Conservation (phyloP, 2,888 invertebrate species). For the Oxytorus armatus region DNA sequence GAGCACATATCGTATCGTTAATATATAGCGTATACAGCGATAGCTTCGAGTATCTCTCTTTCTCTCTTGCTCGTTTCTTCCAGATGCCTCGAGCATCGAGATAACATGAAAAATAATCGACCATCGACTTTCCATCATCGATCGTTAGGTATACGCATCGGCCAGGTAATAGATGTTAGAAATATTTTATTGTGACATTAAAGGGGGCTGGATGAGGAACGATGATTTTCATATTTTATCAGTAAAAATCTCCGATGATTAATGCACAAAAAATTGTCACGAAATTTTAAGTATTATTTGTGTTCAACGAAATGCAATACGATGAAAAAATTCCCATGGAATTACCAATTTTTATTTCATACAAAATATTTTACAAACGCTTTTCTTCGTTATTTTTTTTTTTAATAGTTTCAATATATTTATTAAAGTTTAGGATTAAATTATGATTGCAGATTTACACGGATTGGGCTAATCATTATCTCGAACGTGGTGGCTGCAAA, state of each 20-base stretch:
- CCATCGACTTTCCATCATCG: constrained; percentile 55
- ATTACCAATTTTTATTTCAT: too few species aligned
- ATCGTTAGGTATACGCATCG: constrained; percentile 19
- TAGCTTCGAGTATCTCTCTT: constrained; percentile 37
- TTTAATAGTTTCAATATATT: constrained; percentile 10
- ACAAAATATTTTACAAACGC: too few species aligned
- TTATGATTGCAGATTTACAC: constrained; percentile 93
- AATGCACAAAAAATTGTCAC: background rate
- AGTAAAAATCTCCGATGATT: background rate
- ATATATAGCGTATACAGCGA: constrained; percentile 19
- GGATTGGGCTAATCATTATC: constrained; percentile 99
- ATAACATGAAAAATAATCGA: constrained; percentile 51
- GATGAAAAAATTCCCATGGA: too few species aligned
- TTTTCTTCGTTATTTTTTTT: too few species aligned
- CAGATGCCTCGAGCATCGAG: constrained; percentile 41
- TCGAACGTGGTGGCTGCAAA: constrained; percentile 95
- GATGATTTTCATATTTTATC: constrained; percentile 9
- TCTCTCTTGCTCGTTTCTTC: too few species aligned
- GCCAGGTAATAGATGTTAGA: background rate
- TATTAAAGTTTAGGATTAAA: constrained; percentile 38
- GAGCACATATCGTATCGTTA: constrained; percentile 38
- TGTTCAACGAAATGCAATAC: too few species aligned
- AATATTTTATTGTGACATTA: constrained; percentile 18
- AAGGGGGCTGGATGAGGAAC: constrained; percentile 5
- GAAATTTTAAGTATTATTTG: background rate